Evolutionary conservation across 2,113 vertebrate species (phyloP), one percentile per base, ranked within the genome.

Genomic region (Hucho hucho): DNA sequence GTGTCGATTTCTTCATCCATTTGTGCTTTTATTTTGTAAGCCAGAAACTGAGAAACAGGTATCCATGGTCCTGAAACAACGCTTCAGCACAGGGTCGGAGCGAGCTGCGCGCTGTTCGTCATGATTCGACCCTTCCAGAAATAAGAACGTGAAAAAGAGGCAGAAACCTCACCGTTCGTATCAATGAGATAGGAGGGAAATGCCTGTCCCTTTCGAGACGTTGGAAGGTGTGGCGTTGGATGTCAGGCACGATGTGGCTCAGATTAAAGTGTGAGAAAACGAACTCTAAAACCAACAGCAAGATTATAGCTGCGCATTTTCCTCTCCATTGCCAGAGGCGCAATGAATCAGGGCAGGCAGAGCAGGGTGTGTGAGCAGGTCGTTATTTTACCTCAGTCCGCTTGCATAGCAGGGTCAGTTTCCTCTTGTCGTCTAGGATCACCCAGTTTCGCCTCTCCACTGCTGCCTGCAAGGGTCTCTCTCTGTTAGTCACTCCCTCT

Each of bases 1-100:
- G 95, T 94, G 94, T 97, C 96, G 93, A 94, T 95, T 92, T 97
- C 96, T 89, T 97, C 96, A 95, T 97, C 96, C 96, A 97, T 97
- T 96, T 90, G 93, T 91, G 85, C 89, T 43, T 43, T 91, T 86
- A 90, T 88, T 88, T 90, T 89, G 91, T 90, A 88, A 86, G 86
- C 83, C 90, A 89, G 88, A 91, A 89, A 88, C 86, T 87, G 85
- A 91, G 83, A 93, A 90, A 90, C 91, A 85, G 92, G 92, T 90
- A 92, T 93, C 94, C 95, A 96, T 94, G 92, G 90, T 94, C 92
- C 89, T 80, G 90, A 83, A 87, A 87, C 85, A 87, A 86, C 80
- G 49, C 85, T 82, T 92, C 90, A 94, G 88, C 83, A 90, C 83
- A 85, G 84, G 83, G 87, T 85, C 87, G 76, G 88, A 84, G 81